Evolutionary conservation across 2,888 invertebrate species (phyloP).

Genomic region (Deilephila elpenor): DNA sequence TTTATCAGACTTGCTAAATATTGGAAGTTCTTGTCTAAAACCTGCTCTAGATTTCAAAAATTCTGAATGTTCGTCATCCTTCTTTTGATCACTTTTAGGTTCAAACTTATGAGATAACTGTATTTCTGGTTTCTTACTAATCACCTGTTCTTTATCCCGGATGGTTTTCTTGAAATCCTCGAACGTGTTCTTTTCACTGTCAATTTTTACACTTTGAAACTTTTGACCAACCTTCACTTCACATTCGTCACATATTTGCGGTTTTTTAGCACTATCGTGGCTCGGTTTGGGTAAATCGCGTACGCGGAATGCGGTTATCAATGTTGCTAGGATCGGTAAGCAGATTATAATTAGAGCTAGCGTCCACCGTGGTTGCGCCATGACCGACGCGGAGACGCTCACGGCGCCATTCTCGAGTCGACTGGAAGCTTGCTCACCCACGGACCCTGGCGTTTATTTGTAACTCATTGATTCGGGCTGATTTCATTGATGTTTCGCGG

Average conservation of each 20-base stretch:
- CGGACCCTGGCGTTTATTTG: constrained; percentile 67
- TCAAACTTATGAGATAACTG: constrained; percentile 54
- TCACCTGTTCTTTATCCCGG: constrained; percentile 61
- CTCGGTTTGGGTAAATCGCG: constrained; percentile 74
- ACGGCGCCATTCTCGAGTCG: constrained; percentile 75
- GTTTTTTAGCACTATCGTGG: constrained; percentile 62
- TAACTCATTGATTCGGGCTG: constrained; percentile 62
- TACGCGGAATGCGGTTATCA: constrained; percentile 83
- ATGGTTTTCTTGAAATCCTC: constrained; percentile 65
- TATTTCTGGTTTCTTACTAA: constrained; percentile 55
- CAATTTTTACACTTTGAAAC: constrained; percentile 68
- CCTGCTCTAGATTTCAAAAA: constrained; percentile 47
- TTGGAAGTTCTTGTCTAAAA: constrained; percentile 47
- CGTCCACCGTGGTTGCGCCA: constrained; percentile 79
- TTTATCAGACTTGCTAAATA: constrained; percentile 40
- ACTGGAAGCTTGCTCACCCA: constrained; percentile 67
- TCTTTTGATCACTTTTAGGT: constrained; percentile 57
- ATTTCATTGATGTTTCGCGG: constrained; percentile 70
- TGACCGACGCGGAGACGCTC: constrained; percentile 73
- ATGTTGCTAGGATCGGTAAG: constrained; percentile 78
- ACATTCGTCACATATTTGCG: constrained; percentile 73
- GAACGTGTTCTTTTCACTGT: constrained; percentile 65
- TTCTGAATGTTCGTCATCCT: constrained; percentile 47
- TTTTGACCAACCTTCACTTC: constrained; percentile 70
- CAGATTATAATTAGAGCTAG: constrained; percentile 79